Conservation (phyloP, 2,888 invertebrate genomes). For the Hesperia comma region DNA sequence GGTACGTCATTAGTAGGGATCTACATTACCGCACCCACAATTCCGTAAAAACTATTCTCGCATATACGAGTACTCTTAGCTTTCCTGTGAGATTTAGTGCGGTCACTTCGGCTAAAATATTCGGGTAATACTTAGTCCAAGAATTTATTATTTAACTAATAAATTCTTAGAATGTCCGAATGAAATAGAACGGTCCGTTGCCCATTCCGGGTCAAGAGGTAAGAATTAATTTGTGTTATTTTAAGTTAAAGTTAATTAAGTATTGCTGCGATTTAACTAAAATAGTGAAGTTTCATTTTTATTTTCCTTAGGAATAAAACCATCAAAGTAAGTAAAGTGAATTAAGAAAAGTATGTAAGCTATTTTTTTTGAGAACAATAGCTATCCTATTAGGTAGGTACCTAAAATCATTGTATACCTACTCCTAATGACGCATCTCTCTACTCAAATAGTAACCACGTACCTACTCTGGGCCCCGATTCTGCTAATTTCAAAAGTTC, state of each 20-base stretch:
- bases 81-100: constrained; percentile 44
- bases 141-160: constrained; percentile 41
- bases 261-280: not conserved
- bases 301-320: too few relatives aligned
- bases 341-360: too few relatives aligned
- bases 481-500: too few relatives aligned
- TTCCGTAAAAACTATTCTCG: constrained; percentile 40
- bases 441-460: too few relatives aligned
- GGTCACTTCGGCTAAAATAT: constrained; percentile 39
- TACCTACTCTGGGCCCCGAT: too few relatives aligned
- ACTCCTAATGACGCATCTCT: too few relatives aligned
- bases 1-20: constrained; percentile 3
- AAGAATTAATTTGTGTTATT: constrained; percentile 4
- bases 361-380: too few relatives aligned
- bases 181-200: constrained; percentile 26
- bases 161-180: constrained; percentile 39
- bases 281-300: too few relatives aligned
- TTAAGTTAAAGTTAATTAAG: constrained; percentile 4
- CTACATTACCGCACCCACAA: constrained; percentile 32
- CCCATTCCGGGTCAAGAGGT: not conserved
- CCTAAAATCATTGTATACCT: too few relatives aligned
- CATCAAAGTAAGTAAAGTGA: too few relatives aligned
- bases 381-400: too few relatives aligned
- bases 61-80: constrained; percentile 34
- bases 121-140: constrained; percentile 31